These are phyloP conservation scores for Periophthalmus modestus DNA, from an alignment of 2,113 vertebrate species.

Conservation along the genomic window DNA sequence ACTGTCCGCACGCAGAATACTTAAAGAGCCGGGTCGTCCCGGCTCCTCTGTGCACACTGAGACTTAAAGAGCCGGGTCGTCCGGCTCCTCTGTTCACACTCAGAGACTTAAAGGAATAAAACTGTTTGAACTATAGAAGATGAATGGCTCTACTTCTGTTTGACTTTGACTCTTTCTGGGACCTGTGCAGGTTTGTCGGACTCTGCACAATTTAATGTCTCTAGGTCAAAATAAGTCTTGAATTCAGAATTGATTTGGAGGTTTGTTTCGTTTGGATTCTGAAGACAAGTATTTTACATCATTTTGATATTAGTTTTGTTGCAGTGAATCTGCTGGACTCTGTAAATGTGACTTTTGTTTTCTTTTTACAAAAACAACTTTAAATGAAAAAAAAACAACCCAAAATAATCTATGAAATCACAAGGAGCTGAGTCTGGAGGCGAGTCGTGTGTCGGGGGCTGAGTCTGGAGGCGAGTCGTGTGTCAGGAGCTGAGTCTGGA, in stretches of 20 bases:
- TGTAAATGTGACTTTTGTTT: not conserved
- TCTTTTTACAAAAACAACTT: not conserved
- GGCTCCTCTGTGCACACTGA: constrained; percentile 4
- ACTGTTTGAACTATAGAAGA: not conserved
- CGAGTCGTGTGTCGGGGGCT: too few species aligned
- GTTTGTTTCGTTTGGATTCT: not conserved
- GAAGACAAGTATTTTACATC: not conserved
- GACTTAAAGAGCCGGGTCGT: constrained; percentile 68
- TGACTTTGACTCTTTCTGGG: too few species aligned
- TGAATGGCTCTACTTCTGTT: too few species aligned
- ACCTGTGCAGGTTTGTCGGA: not conserved
- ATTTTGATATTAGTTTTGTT: not conserved
- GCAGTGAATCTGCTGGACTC: not conserved
- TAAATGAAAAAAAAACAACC: not conserved
- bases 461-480: too few species aligned
- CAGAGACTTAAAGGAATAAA: not conserved
- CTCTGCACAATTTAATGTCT: too few species aligned
- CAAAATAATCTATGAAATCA: not conserved
- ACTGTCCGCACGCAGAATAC: not conserved
- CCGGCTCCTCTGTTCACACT: constrained; percentile 51
- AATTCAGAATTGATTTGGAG: not conserved
- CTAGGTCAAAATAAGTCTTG: not conserved
- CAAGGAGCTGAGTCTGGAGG: too few species aligned
- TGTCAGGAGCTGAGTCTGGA: too few species aligned
- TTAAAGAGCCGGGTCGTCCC: constrained; percentile 80